Percentiles rank a stretch among this genome's conserved stretches.
These are phyloP conservation scores for Ophiothrix spiculata DNA, from an alignment of 35 echinoderm and acorn worm species.

Conservation along the genomic window DNA sequence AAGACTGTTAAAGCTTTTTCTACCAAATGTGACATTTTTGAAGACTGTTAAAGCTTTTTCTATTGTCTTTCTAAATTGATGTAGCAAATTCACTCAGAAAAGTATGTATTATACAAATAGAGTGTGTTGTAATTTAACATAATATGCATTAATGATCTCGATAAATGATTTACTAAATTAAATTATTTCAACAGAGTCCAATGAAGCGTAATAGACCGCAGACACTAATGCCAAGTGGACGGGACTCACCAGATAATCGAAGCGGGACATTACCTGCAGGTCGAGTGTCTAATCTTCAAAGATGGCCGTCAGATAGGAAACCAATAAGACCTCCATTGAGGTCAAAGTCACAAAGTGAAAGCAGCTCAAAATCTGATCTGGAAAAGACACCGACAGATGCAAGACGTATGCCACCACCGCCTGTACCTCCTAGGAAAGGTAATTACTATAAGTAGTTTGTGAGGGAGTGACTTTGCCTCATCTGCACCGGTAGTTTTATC, in stretches of 20 bases:
- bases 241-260: neutral
- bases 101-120: too few species aligned
- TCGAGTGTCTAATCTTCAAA: neutral
- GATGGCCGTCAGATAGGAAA: conserved; percentile 20
- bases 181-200: conserved; percentile 34
- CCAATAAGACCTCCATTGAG: neutral
- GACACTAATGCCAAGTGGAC: neutral
- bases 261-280: conserved; percentile 14
- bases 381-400: neutral
- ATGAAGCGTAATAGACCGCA: neutral
- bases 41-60: too few species aligned
- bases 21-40: too few species aligned
- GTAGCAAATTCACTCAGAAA: too few species aligned
- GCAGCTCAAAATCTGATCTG: neutral
- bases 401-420: conserved; percentile 71
- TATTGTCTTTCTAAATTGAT: too few species aligned
- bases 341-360: neutral
- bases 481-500: too few species aligned
- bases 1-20: too few species aligned
- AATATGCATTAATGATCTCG: too few species aligned
- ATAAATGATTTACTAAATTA: too few species aligned
- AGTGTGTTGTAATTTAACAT: too few species aligned
- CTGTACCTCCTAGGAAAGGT: conserved; percentile 85
- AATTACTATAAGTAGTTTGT: too few species aligned
- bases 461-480: too few species aligned